These are phyloP conservation scores for Seriola aureovittata DNA, from an alignment of 2,113 vertebrate genomes.

Conservation along the genomic window DNA sequence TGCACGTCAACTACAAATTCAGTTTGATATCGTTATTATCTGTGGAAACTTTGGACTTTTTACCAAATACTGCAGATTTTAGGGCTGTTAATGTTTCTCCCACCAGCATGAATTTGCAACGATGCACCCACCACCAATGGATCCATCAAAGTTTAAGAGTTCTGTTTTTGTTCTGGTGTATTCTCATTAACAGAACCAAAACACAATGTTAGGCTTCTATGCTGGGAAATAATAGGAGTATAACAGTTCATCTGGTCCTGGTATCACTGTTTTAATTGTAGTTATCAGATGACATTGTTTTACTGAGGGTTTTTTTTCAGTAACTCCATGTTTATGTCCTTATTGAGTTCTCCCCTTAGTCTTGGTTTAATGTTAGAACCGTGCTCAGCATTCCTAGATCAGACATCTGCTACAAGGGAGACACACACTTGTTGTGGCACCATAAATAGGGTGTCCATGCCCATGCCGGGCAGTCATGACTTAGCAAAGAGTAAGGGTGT, in stretches of 20 bases:
- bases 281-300: background rate
- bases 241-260: background rate
- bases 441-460: conserved; percentile 69
- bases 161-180: background rate
- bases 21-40: no score
- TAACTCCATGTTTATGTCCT: background rate
- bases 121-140: background rate
- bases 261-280: background rate
- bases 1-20: no score
- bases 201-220: background rate
- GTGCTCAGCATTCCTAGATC: conserved; percentile 63
- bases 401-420: conserved; percentile 66
- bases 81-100: background rate
- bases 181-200: background rate
- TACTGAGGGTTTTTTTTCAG: background rate
- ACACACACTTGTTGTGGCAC: conserved; percentile 41
- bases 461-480: conserved; percentile 64
- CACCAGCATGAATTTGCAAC: background rate
- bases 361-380: conserved; percentile 19
- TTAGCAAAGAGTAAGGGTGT: conserved; percentile 58
- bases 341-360: conserved; percentile 15
- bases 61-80: no score
- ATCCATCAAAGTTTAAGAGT: background rate
- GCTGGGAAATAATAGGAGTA: background rate
- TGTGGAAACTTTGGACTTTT: no score